Evolutionary conservation across 2,797 vertebrate genomes (phyloP).

Genomic region (Scarus forsteni): DNA sequence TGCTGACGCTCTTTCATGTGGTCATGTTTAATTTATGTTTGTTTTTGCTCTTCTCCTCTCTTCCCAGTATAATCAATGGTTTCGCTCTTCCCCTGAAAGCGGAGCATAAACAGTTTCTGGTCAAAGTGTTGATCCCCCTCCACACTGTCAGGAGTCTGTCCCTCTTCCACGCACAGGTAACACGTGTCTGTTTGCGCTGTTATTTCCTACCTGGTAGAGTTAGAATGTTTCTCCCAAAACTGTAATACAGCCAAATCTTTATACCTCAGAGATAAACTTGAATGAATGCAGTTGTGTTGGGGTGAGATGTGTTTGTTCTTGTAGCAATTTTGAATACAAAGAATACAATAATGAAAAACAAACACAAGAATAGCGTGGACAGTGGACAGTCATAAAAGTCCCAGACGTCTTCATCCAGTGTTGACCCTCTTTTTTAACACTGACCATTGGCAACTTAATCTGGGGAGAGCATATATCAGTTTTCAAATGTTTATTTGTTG

Average conservation of each 20-base stretch:
- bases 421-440: no score
- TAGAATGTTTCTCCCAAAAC: background rate
- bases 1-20: conserved; percentile 31
- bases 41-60: background rate
- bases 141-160: conserved; percentile 98
- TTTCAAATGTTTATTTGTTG: no score
- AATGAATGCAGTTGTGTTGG: no score
- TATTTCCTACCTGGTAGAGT: no score
- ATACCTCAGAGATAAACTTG: no score
- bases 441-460: no score
- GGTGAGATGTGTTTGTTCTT: background rate
- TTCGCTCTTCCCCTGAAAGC: conserved; percentile 99
- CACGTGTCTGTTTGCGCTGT: background rate
- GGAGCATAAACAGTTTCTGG: conserved; percentile 99
- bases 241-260: background rate
- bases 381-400: no score
- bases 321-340: background rate
- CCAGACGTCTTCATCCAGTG: no score
- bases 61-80: conserved; percentile 97
- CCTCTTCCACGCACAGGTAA: conserved; percentile 99
- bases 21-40: conserved; percentile 39
- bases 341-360: no score
- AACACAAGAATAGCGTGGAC: no score
- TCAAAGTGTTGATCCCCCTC: conserved; percentile 98
- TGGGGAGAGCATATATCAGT: no score